These are phyloP conservation scores for Limnephilus rhombicus DNA, from an alignment of 2,888 invertebrate species.

Conservation along the genomic window DNA sequence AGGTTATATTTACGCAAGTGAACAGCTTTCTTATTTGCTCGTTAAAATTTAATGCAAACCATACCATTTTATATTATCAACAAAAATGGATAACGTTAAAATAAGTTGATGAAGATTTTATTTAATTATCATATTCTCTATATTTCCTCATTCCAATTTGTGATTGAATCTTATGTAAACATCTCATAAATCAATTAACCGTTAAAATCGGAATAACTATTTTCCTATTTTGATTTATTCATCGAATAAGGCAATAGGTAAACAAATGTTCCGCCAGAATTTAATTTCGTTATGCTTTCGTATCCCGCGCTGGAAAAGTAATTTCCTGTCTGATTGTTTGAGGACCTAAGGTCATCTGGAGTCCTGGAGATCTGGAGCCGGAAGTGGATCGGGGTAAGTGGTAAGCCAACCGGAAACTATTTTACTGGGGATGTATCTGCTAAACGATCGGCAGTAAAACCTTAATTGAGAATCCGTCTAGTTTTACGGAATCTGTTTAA, in stretches of 20 bases:
- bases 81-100: background rate
- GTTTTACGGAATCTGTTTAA: background rate
- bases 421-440: background rate
- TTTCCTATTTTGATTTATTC: background rate
- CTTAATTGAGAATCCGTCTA: background rate
- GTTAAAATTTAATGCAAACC: background rate
- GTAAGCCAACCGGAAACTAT: constrained; percentile 8
- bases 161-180: background rate
- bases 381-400: background rate
- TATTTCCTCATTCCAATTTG: background rate
- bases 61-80: background rate
- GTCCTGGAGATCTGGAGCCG: background rate
- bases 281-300: constrained; percentile 42
- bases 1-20: too few species aligned
- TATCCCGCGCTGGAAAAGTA: constrained; percentile 10
- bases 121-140: background rate
- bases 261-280: constrained; percentile 14
- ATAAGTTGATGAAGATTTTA: too few species aligned
- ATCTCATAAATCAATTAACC: background rate
- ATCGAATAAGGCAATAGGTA: constrained; percentile 1
- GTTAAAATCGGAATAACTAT: background rate
- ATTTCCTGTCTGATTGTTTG: constrained; percentile 58
- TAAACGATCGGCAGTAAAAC: background rate
- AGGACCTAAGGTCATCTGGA: constrained; percentile 44
- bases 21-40: background rate